Conservation (phyloP, 2,797 vertebrate genomes). For the Dendrocincla tyrannina region DNA sequence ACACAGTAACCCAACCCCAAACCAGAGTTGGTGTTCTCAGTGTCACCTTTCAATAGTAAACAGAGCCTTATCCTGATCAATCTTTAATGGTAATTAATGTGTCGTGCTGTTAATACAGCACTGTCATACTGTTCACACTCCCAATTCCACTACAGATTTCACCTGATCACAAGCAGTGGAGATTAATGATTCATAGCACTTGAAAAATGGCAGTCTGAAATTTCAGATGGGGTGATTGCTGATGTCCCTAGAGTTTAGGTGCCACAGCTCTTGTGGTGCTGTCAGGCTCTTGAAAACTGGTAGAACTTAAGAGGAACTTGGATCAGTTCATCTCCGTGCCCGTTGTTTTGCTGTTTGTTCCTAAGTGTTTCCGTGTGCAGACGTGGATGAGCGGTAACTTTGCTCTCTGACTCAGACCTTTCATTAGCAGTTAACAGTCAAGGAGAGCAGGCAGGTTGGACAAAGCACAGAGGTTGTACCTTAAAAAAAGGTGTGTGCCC, state of each 20-base stretch:
- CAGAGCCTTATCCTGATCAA: background rate
- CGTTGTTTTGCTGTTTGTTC: background rate
- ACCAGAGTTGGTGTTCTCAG: background rate
- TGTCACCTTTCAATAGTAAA: background rate
- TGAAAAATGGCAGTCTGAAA: background rate
- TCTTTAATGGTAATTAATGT: background rate
- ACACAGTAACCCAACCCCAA: background rate
- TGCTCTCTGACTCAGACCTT: background rate
- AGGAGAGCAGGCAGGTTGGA: background rate
- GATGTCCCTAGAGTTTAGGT: background rate
- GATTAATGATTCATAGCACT: constrained; percentile 3
- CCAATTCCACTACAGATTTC: background rate
- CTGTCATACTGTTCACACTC: background rate
- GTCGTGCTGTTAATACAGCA: background rate
- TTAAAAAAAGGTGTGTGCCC: background rate
- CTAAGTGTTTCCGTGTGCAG: rapidly evolving
- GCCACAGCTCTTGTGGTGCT: background rate
- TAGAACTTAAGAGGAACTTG: background rate
- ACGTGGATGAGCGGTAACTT: rapidly evolving
- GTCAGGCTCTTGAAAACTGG: background rate
- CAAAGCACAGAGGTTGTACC: background rate
- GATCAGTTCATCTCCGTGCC: background rate
- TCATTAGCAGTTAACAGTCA: background rate
- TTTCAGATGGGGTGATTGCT: background rate
- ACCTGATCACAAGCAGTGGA: background rate